Evolutionary conservation across 1,140 invertebrate species (phyloP), one percentile per base, ranked within the genome.

Genomic region (Neodiprion pinetum): DNA sequence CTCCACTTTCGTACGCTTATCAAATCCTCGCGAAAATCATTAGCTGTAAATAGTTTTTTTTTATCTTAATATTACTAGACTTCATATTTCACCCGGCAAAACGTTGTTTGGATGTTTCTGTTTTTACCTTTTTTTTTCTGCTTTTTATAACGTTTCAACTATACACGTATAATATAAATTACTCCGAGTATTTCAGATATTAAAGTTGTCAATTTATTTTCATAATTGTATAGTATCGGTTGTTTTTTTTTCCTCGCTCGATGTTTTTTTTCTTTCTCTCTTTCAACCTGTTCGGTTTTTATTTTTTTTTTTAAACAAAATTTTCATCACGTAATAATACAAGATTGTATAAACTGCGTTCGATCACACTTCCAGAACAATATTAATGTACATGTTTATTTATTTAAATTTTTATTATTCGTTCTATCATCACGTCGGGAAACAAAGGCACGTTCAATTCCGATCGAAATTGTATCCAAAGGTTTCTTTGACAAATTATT

Each of bases 91-190:
- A 28, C 17, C 4, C 28, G 28, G 28, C 1, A 5, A 40, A 40
- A 40, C 5, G 1, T 40, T 28, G 28, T 28, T 28, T 1, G 28
- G 1, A 28, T 28, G 28, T 28, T 28, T 28, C 28, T 72, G 71
- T 76, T 14, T 17, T 17, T 65, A 65, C 11, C 11, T 40, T 40
- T 40, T 40, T 40, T 40, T 40, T 40, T 40, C 28, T 3, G 5
- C 28, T 40, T 40, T 40, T 40, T 40, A 40, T 4, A 40, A 40
- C 28, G 28, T 40, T 40, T 2, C 28, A 75, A 81, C 78, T 83
- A 81, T 84, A 80, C 75, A 79, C 23, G 12, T 65, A 11, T 1
- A 65, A n/a, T n/a, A 11, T 11, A n/a, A 65, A 65, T n/a, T 12
- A 12, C n/a, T 65, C 61, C 61, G 17, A 21, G 10, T 53, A 14